Base-by-base conservation (phyloP, 2,113 vertebrate genomes). In the Struthidea cinerea region DNA sequence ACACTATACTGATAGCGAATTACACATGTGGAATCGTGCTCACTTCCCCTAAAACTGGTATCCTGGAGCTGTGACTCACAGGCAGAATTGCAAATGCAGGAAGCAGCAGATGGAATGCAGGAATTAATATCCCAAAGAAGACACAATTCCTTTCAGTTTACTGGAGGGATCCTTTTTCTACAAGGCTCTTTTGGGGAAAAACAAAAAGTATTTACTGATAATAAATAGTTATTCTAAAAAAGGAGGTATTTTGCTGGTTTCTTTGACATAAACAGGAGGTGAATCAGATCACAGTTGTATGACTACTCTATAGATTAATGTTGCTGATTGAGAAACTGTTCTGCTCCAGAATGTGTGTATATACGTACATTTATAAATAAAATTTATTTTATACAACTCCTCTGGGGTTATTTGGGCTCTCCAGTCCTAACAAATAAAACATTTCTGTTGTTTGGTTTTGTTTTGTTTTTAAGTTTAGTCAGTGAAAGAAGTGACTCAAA, bases 401-500 rank as follows among this genome's bases (percentile, higher is more conserved):
- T 78, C 49, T 87, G 33, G 26, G 42, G 22, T 21, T 75, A 30
- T 69, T 85, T n/a, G 52, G 44, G 12, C 53, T 79, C 65, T 57
- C 22, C 26, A 60, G 17, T 56, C 49, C 28, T 63, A 76, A 73
- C 6, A 82, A 79, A 57, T 14, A 59, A 15, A 7, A 42, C 5
- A 0, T 5, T 75, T 49, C 64, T 92, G 24, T 67, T 86, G 30
- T 69, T 89, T 39, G 41, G 1, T 81, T 94, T 91, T 67, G 26
- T 46, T 94, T 93, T 85, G 60, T 57, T 95, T 88, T 89, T 1
- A 79, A 86, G 15, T 80, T 86, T 65, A 87, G 78, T 73, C 67
- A 95, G 63, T 76, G 75, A 95, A 93, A 96, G 46, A 46, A 77
- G 28, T 65, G 71, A 88, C 41, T 85, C 88, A 86, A 70, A 80